Conservation (phyloP, 2,797 vertebrate species). For the Typhlichthys eigenmanni region DNA sequence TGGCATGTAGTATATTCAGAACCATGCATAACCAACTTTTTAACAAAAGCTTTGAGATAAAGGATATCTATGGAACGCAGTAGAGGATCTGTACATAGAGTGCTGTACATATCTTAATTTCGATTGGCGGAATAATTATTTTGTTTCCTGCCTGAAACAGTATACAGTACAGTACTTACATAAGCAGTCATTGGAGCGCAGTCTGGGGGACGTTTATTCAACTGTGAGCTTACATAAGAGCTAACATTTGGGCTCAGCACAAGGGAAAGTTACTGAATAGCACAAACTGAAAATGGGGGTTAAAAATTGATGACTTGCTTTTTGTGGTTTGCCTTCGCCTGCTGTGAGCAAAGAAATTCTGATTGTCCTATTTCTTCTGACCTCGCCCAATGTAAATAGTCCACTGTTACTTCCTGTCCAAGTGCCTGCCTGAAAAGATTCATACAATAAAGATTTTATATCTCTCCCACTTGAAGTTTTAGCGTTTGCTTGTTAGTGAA, state of each 20-base stretch:
- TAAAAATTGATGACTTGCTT: slow-evolving; percentile 71
- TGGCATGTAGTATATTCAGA: too few relatives aligned
- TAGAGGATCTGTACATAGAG: too few relatives aligned
- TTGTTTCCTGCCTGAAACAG: neutral
- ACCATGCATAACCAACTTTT: too few relatives aligned
- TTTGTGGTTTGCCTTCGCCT: slow-evolving; percentile 44
- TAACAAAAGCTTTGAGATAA: too few relatives aligned
- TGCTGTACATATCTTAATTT: too few relatives aligned
- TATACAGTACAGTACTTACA: slow-evolving; percentile 28
- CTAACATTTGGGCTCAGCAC: slow-evolving; percentile 27
- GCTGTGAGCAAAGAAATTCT: slow-evolving; percentile 33
- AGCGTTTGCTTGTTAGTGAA: too few relatives aligned
- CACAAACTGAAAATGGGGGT: slow-evolving; percentile 55
- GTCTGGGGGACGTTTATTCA: slow-evolving; percentile 41
- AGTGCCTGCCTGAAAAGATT: slow-evolving; percentile 5
- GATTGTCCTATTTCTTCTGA: slow-evolving; percentile 60
- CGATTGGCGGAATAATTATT: too few relatives aligned
- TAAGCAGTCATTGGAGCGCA: slow-evolving; percentile 35
- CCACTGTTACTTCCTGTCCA: slow-evolving; percentile 4
- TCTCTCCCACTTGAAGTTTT: slow-evolving; percentile 3
- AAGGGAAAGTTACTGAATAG: slow-evolving; percentile 51
- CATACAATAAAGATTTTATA: neutral
- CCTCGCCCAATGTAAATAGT: slow-evolving; percentile 30
- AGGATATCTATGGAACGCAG: too few relatives aligned
- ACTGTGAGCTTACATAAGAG: slow-evolving; percentile 53